phyloP scores from a whole-genome alignment of 2,797 vertebrate species.

The Adrianichthys oophorus region DNA sequence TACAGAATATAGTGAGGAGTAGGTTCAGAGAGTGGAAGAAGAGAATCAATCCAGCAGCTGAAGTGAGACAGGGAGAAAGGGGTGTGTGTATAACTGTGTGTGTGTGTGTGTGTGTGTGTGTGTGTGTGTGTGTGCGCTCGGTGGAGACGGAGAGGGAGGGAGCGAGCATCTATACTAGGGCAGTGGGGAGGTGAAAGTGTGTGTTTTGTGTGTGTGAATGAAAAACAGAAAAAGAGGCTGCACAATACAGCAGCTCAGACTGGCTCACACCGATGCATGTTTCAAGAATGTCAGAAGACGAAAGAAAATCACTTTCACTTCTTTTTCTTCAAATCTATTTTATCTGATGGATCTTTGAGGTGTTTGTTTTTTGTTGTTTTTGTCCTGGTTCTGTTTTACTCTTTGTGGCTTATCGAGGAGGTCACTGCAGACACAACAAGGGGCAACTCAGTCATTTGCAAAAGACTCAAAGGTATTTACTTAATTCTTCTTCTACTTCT shows the following conservation, averaged over 20 bases:
- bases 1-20: constrained; percentile 36
- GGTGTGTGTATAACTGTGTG: not conserved
- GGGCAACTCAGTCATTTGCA: constrained; percentile 42
- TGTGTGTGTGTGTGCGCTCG: constrained; percentile 19
- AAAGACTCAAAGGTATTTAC: constrained; percentile 64
- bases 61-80: constrained; percentile 28
- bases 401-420: constrained; percentile 61
- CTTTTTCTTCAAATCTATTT: constrained; percentile 38
- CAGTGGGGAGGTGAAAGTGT: constrained; percentile 63
- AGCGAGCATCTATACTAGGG: constrained; percentile 43
- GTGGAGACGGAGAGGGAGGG: constrained; percentile 25
- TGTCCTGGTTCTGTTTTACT: constrained; percentile 27
- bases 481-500: constrained; percentile 12
- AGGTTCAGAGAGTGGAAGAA: constrained; percentile 27
- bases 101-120: constrained; percentile 23
- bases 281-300: constrained; percentile 47
- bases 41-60: constrained; percentile 49
- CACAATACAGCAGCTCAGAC: constrained; percentile 45
- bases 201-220: constrained; percentile 49
- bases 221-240: constrained; percentile 55
- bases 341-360: constrained; percentile 45
- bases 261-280: constrained; percentile 39
- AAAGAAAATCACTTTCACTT: constrained; percentile 50
- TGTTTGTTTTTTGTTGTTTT: constrained; percentile 25
- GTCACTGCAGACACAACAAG: constrained; percentile 57